Conservation (phyloP, 2,888 invertebrate genomes). For the Hedya salicella region DNA sequence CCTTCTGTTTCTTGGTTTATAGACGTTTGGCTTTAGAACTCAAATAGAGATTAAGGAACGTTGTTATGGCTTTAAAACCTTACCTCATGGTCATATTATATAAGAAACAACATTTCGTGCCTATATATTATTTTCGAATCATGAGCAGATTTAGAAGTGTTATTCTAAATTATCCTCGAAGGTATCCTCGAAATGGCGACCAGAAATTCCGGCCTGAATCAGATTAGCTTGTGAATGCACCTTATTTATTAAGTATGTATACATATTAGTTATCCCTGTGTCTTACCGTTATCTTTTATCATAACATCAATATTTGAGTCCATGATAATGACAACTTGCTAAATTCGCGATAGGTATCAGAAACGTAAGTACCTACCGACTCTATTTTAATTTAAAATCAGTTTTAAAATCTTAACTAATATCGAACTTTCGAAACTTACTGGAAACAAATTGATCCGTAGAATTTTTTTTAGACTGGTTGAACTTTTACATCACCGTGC, state of each 20-base stretch:
- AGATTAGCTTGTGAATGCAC: conserved; percentile 12
- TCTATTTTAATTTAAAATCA: conserved; percentile 36
- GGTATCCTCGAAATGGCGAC: background rate
- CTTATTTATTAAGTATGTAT: conserved; percentile 15
- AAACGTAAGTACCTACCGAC: conserved; percentile 19
- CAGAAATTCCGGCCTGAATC: conserved; percentile 8
- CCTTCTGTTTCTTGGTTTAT: background rate
- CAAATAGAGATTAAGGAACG: background rate
- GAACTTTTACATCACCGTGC: too few species aligned
- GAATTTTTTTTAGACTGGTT: too few species aligned
- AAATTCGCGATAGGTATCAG: conserved; percentile 20
- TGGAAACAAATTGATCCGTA: conserved; percentile 6
- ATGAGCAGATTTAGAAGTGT: background rate
- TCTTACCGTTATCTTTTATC: conserved; percentile 43
- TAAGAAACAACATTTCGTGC: too few species aligned
- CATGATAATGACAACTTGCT: conserved; percentile 39
- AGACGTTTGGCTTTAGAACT: background rate
- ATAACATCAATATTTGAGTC: conserved; percentile 41
- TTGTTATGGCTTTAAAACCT: background rate
- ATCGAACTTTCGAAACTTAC: conserved; percentile 7
- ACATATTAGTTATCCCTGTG: conserved; percentile 23
- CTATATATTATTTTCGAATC: too few species aligned
- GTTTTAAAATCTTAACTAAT: conserved; percentile 7
- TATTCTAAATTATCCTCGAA: background rate
- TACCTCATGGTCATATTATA: too few species aligned